Evolutionary conservation across 2,113 vertebrate genomes (phyloP).

Genomic region (Halichoeres trimaculatus): DNA sequence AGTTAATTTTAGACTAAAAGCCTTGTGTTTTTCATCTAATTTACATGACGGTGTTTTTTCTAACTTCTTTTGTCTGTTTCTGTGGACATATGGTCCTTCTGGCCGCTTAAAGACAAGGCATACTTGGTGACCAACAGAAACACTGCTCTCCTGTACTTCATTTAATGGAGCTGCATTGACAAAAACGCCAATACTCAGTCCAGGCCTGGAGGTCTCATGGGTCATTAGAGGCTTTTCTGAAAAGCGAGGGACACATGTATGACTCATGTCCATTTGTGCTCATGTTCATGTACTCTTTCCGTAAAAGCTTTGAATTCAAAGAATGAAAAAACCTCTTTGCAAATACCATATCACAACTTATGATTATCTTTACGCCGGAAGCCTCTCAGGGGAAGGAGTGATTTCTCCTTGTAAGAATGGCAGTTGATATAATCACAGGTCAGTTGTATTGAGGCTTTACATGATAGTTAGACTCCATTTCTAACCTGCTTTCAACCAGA

Average conservation of each 20-base stretch:
- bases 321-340: background rate
- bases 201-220: background rate
- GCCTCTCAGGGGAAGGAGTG: background rate
- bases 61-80: too few species aligned
- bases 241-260: background rate
- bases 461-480: background rate
- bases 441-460: background rate
- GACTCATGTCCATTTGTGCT: background rate
- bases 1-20: too few species aligned
- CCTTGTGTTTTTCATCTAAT: too few species aligned
- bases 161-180: slow-evolving; percentile 43
- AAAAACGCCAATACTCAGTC: slow-evolving; percentile 15
- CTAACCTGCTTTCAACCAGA: background rate
- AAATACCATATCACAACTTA: background rate
- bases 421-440: background rate
- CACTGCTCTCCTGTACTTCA: slow-evolving; percentile 29
- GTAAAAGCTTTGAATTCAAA: background rate
- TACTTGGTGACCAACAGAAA: background rate
- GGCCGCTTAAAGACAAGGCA: background rate
- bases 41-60: too few species aligned
- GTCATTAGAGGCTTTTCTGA: background rate
- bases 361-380: background rate
- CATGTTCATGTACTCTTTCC: background rate
- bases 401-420: background rate
- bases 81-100: background rate